Conservation (phyloP, 2,888 invertebrate species). For the Scaptodrosophila latifasciaeformis region DNA sequence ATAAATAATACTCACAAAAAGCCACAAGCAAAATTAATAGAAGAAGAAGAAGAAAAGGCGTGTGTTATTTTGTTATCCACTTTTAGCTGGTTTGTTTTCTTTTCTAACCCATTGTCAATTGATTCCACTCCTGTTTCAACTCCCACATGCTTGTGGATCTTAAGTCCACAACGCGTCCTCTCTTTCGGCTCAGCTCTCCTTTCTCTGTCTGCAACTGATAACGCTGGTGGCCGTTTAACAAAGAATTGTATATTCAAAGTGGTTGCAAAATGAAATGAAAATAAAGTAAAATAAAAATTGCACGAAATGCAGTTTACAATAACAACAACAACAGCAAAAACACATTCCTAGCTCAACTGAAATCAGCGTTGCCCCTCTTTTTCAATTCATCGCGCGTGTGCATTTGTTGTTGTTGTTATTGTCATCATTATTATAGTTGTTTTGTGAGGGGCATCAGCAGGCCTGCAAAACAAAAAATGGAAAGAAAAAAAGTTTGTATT, state of each 20-base stretch:
- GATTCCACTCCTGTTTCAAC: conserved; percentile 14
- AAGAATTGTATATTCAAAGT: conserved; percentile 41
- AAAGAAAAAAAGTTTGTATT: too few relatives aligned
- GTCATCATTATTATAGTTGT: too few relatives aligned
- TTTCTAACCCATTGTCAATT: conserved; percentile 42
- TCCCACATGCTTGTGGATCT: conserved; percentile 24
- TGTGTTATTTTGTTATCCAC: too few relatives aligned
- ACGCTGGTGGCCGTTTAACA: conserved; percentile 43
- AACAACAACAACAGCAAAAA: conserved; percentile 23
- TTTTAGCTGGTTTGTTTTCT: too few relatives aligned
- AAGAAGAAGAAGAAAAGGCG: too few relatives aligned
- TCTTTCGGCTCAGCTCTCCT: conserved; percentile 5
- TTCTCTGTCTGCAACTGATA: conserved; percentile 31
- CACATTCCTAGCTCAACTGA: conserved; percentile 18
- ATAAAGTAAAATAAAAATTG: conserved; percentile 57
- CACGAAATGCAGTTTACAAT: conserved; percentile 57
- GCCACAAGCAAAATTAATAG: conserved; percentile 11
- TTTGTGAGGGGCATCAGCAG: conserved; percentile 60
- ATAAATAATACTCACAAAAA: conserved; percentile 58
- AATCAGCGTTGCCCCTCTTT: too few relatives aligned
- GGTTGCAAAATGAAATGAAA: conserved; percentile 25
- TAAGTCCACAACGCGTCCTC: conserved; percentile 4
- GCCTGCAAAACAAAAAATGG: conserved; percentile 49
- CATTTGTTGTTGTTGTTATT: too few relatives aligned
- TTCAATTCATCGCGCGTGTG: too few relatives aligned